These are phyloP conservation scores for Dicyrtoma fusca DNA, from an alignment of 2,888 invertebrate species.

Conservation along the genomic window DNA sequence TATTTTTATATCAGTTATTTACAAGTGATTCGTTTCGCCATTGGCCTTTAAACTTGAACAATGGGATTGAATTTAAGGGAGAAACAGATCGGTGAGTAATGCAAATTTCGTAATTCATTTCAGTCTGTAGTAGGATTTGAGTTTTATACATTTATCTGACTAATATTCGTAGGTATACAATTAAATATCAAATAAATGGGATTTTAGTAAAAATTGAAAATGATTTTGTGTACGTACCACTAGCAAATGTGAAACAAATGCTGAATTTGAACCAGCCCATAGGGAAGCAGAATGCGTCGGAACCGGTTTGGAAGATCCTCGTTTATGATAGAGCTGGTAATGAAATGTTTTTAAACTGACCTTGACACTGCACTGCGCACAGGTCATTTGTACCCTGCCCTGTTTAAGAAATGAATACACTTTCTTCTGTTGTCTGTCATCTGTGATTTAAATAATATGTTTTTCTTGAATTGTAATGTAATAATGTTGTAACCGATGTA, in stretches of 20 bases:
- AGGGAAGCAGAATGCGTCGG: constrained; percentile 74
- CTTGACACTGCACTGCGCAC: too few relatives aligned
- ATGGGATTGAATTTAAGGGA: constrained; percentile 39
- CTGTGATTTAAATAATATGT: too few relatives aligned
- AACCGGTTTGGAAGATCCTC: constrained; percentile 95
- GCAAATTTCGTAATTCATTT: background rate
- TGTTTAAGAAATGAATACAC: too few relatives aligned
- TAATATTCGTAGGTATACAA: background rate
- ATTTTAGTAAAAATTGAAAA: too few relatives aligned
- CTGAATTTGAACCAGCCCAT: constrained; percentile 74
- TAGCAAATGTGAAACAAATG: constrained; percentile 93
- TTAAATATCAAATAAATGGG: too few relatives aligned
- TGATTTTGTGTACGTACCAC: constrained; percentile 4
- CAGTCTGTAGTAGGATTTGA: background rate
- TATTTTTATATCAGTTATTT: too few relatives aligned
- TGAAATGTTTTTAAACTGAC: constrained; percentile 62
- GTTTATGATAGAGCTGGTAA: constrained; percentile 85
- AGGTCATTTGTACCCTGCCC: too few relatives aligned
- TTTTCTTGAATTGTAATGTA: too few relatives aligned
- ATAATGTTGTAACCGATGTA: too few relatives aligned
- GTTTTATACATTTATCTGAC: background rate
- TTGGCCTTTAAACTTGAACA: background rate
- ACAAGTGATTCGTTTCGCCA: too few relatives aligned
- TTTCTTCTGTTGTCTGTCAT: too few relatives aligned
- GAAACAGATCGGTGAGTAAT: constrained; percentile 39